Conservation (phyloP, 2,113 vertebrate genomes). For the Piaya cayana region DNA sequence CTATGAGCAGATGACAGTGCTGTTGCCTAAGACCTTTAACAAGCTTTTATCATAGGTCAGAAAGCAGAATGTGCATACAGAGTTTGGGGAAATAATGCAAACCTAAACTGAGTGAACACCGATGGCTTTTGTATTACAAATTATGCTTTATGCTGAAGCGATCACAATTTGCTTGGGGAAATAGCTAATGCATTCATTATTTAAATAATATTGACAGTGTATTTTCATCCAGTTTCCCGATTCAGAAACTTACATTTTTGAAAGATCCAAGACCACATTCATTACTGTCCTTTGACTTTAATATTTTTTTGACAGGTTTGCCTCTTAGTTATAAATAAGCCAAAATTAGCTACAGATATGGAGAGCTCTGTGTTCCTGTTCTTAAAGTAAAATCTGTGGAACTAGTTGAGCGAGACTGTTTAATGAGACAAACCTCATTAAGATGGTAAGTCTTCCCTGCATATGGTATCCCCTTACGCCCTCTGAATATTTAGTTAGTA, state of each 20-base stretch:
- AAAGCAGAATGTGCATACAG: neutral
- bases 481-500: conserved; percentile 52
- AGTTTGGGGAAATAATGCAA: neutral
- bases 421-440: conserved; percentile 70
- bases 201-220: neutral
- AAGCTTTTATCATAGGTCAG: neutral
- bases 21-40: conserved; percentile 17
- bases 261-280: neutral
- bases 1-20: neutral
- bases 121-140: neutral
- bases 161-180: neutral
- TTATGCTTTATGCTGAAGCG: neutral
- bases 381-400: conserved; percentile 64
- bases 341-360: conserved; percentile 53
- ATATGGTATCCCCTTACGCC: neutral
- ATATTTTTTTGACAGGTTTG: conserved; percentile 50
- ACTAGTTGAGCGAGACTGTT: conserved; percentile 57
- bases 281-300: conserved; percentile 7
- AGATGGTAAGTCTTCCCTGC: conserved; percentile 45
- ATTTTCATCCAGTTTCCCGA: conserved; percentile 26
- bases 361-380: conserved; percentile 40
- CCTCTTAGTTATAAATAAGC: conserved; percentile 61
- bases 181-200: neutral
- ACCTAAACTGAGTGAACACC: neutral
- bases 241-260: neutral